Evolutionary conservation across 2,797 vertebrate species (phyloP).

Genomic region (Gallinago solitaria): DNA sequence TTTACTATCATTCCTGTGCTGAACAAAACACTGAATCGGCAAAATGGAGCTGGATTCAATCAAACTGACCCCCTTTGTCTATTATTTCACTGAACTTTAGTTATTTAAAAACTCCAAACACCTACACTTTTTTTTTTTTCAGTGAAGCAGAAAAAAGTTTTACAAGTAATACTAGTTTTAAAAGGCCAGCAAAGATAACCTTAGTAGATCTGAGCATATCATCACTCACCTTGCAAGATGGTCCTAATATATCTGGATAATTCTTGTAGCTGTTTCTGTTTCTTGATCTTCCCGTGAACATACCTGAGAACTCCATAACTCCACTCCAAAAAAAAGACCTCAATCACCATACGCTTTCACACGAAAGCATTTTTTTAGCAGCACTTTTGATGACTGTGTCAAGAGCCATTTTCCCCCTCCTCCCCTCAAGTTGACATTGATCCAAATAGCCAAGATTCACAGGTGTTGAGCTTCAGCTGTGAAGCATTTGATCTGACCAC

Average conservation of each 20-base stretch:
- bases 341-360: not conserved
- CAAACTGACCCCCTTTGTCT: not conserved
- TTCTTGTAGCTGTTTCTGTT: not conserved
- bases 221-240: not conserved
- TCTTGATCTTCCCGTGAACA: conserved; percentile 23
- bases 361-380: conserved; percentile 20
- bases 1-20: not conserved
- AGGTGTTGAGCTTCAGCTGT: conserved; percentile 58
- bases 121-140: not conserved
- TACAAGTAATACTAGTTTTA: not conserved
- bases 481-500: conserved; percentile 58
- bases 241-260: not conserved
- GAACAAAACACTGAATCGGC: not conserved
- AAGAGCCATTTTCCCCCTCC: not conserved
- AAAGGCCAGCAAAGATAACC: not conserved
- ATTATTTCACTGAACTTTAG: not conserved
- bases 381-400: conserved; percentile 26
- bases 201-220: not conserved
- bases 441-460: conserved; percentile 28
- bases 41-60: not conserved
- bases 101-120: not conserved
- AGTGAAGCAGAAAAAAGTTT: not conserved
- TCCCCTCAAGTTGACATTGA: conserved; percentile 34
- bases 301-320: conserved; percentile 24
- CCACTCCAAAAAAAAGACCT: conserved; percentile 15